These are phyloP conservation scores for Pogonocherus hispidulus DNA, from an alignment of 2,888 invertebrate species.

Conservation along the genomic window DNA sequence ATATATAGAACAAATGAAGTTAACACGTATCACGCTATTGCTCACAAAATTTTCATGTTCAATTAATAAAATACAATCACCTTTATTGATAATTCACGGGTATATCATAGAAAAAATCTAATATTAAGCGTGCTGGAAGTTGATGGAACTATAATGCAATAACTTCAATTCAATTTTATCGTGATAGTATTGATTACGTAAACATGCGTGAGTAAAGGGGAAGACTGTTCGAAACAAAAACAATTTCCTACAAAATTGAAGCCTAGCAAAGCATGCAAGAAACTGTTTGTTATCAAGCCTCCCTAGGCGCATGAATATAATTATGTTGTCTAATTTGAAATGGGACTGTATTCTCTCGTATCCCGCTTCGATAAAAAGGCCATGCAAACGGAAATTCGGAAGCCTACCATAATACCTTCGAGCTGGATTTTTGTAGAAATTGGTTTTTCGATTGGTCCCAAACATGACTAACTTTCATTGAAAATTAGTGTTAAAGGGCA, in stretches of 20 bases:
- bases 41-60: too few relatives aligned
- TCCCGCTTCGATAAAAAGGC: slow-evolving; percentile 28
- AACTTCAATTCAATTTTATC: slow-evolving; percentile 21
- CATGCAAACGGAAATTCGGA: not conserved
- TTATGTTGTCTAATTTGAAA: slow-evolving; percentile 55
- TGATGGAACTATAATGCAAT: slow-evolving; percentile 2
- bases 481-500: too few relatives aligned
- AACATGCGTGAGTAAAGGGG: slow-evolving; percentile 49
- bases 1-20: too few relatives aligned
- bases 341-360: slow-evolving; percentile 38
- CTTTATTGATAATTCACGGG: too few relatives aligned
- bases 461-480: too few relatives aligned
- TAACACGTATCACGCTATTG: too few relatives aligned
- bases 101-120: too few relatives aligned
- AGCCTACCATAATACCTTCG: not conserved
- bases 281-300: slow-evolving; percentile 53
- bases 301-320: slow-evolving; percentile 56
- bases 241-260: slow-evolving; percentile 54
- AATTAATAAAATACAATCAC: too few relatives aligned
- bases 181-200: slow-evolving; percentile 32
- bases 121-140: too few relatives aligned
- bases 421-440: not conserved
- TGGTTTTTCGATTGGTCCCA: not conserved
- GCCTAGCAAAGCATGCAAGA: slow-evolving; percentile 51
- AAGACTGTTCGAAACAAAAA: slow-evolving; percentile 51